Base-by-base conservation (phyloP, 2,888 invertebrate species). In the Cosmorhoe ocellata region DNA sequence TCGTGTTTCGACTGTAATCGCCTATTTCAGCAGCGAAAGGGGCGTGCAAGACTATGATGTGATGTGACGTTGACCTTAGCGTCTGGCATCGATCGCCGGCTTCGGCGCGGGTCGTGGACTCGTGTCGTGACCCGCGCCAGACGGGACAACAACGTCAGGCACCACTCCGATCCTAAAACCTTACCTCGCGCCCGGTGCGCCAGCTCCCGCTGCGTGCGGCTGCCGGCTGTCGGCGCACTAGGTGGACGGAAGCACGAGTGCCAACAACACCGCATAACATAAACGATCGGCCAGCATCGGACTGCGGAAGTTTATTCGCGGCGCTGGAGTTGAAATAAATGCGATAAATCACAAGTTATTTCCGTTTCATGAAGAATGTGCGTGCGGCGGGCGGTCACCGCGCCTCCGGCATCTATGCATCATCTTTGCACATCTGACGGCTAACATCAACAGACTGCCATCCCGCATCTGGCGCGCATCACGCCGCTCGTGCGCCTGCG, bases 401-500 rank as follows among this genome's bases (percentile, higher is more conserved):
- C 18, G 18, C 18, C 18, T 3, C 3, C 18, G 18, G 3, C 18
- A 32, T 32, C 26, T 10, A 24, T 38, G 38, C 45, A 14, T 27
- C 9, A 39, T 11, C 6, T 10, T 24, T 8, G 10, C 18, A 4
- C 18, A 18, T 13, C 11, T 18, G 39, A 14, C 24, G 9, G 33
- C 18, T 42, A 11, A 34, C 8, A 34, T 34, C 14, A 31, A 32
- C 26, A n/a, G 38, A 28, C 28, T 1, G 10, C 22, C 28, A 6
- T 13, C 11, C 1, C 38, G 2, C 40, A 47, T 33, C 8, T 30
- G 47, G 30, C 40, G 30, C 6, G 30, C 40, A 13, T 41, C 36
- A 24, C 40, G 10, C 10, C 40, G 34, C 47, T 40, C 47, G 47
- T 26, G 47, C 41, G 40, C 40, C 28, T 28, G 30, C 40, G 18